These are phyloP conservation scores for Heteromyza rotundicornis DNA, from an alignment of 2,888 invertebrate genomes.

Conservation along the genomic window DNA sequence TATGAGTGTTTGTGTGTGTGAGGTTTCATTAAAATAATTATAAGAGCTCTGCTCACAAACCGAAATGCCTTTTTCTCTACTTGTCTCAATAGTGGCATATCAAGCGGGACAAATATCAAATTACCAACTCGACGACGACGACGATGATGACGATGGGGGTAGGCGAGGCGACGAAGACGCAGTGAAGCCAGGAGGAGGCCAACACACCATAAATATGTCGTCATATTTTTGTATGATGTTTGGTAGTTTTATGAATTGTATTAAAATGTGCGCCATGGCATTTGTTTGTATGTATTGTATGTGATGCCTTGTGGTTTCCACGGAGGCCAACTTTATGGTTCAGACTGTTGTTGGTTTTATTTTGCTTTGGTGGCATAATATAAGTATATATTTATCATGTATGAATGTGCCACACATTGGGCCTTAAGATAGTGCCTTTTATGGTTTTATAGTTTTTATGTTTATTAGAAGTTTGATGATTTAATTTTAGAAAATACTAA, in stretches of 20 bases:
- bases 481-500: no score
- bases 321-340: slow-evolving; percentile 36
- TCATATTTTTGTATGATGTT: slow-evolving; percentile 11
- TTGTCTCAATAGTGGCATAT: slow-evolving; percentile 6
- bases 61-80: slow-evolving; percentile 3
- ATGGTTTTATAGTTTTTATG: no score
- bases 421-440: no score
- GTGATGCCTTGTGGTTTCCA: slow-evolving; percentile 40
- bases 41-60: not conserved
- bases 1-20: no score
- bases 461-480: no score
- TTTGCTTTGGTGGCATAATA: no score
- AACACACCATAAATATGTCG: slow-evolving; percentile 14
- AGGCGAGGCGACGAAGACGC: slow-evolving; percentile 20
- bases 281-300: slow-evolving; percentile 27
- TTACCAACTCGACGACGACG: slow-evolving; percentile 42
- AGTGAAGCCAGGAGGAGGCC: not conserved
- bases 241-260: not conserved
- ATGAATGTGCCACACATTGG: no score
- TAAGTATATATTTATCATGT: no score
- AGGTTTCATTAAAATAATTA: slow-evolving; percentile 1
- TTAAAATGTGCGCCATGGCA: not conserved
- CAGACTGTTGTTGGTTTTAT: not conserved
- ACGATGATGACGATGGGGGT: no score
- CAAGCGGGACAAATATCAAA: slow-evolving; percentile 41